Evolutionary conservation across 2,797 vertebrate species (phyloP).

Genomic region (Huso huso): DNA sequence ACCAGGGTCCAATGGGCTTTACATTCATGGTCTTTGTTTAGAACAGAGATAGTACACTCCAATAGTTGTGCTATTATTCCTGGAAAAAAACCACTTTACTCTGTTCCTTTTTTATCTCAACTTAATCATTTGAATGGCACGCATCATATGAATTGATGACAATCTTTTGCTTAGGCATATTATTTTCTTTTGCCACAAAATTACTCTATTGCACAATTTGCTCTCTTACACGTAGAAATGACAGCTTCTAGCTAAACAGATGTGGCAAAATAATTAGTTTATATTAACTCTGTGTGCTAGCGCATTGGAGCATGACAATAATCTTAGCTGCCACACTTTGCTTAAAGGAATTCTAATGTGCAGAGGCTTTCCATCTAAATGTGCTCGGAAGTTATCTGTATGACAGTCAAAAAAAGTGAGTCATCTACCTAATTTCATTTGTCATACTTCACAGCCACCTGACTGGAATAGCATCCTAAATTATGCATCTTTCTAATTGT

Average conservation of each 20-base stretch:
- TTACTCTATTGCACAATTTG: too few species aligned
- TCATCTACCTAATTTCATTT: background rate
- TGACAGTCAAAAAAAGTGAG: background rate
- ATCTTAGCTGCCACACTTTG: constrained; percentile 21
- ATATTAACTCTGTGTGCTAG: constrained; percentile 26
- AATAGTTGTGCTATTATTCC: too few species aligned
- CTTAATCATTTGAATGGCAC: too few species aligned
- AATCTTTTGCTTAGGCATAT: background rate
- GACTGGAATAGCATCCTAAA: background rate
- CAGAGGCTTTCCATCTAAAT: background rate
- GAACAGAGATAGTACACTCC: too few species aligned
- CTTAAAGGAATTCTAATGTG: constrained; percentile 16
- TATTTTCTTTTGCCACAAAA: background rate
- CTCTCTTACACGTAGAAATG: background rate
- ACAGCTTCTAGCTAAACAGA: constrained; percentile 21
- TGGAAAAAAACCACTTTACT: too few species aligned
- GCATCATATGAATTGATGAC: too few species aligned
- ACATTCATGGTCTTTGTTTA: too few species aligned
- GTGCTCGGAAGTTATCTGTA: background rate
- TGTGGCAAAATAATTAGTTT: constrained; percentile 28
- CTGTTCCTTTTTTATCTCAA: too few species aligned
- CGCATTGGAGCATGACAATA: constrained; percentile 23
- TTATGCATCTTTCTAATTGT: background rate
- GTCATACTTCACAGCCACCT: background rate
- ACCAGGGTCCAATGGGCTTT: too few species aligned